phyloP scores from a whole-genome alignment of 2,113 vertebrate species.

The Notothenia rossii region DNA sequence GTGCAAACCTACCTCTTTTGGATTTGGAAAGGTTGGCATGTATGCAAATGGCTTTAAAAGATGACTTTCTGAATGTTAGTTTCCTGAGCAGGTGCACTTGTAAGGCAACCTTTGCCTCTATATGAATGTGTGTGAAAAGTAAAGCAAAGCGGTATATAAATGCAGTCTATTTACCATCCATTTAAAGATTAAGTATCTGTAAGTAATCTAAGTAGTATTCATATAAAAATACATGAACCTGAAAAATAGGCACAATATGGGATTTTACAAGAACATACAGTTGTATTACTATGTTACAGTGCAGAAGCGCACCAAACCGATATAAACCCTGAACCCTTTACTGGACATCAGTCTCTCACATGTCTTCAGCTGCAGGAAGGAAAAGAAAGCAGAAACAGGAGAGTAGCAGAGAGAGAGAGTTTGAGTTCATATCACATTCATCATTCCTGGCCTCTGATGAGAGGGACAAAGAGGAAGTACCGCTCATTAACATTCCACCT shows the following conservation, averaged over 20 bases:
- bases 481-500: constrained; percentile 79
- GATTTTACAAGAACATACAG: background rate
- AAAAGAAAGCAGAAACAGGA: constrained; percentile 31
- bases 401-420: constrained; percentile 3
- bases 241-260: background rate
- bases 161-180: too few species aligned
- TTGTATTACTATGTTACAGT: background rate
- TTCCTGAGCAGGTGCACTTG: too few species aligned
- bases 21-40: too few species aligned
- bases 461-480: constrained; percentile 77
- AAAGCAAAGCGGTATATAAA: too few species aligned
- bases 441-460: constrained; percentile 84
- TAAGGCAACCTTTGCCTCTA: too few species aligned
- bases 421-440: constrained; percentile 79
- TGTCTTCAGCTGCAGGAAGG: constrained; percentile 39
- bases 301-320: background rate
- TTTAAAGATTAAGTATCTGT: too few species aligned
- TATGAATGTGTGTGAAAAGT: too few species aligned
- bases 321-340: background rate
- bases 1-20: too few species aligned
- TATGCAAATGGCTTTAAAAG: too few species aligned
- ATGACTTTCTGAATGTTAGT: too few species aligned
- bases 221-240: background rate
- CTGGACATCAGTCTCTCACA: background rate
- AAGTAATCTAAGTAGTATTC: too few species aligned